Base-by-base conservation (phyloP, 2,888 invertebrate genomes). In the Merodon equestris region DNA sequence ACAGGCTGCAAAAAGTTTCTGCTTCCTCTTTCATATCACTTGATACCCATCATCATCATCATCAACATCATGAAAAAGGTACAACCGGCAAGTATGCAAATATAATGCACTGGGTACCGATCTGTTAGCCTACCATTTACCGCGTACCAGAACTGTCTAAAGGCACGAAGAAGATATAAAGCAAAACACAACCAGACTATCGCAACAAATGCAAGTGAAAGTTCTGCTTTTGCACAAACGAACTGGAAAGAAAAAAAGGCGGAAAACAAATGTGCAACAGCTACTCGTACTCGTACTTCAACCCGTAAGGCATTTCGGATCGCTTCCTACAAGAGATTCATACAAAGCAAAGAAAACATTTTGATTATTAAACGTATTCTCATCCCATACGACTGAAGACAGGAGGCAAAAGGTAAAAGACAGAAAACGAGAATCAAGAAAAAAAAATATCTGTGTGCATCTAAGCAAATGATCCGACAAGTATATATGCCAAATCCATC, bases 221-320 rank as follows among this genome's bases (percentile, higher is more conserved):
- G 81, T 81, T 81, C 70, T 71, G 53, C 64, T 58, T 64, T 61
- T 61, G 50, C 34, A 76, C 60, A 64, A 27, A 27, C 27, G 27
- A 27, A 27, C 2, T 27, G 3, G 27, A 27, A 27, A 27, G 27
- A 27, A 27, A 27, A 64, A 74, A 71, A 79, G 68, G 79, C 74
- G 74, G 79, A 74, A 79, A 79, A 68, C 79, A 70, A 74, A 70
- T 74, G 68, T 74, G 74, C 68, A 79, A 64, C 74, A 64, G 50
- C 64, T 70, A 60, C 58, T 40, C 9, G 27, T 27, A 27, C 7
- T 27, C 27, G 7, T 40, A 10, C 40, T 68, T 58, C 42, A 74
- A 64, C 58, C 64, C 50, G 45, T 74, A 58, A 79, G 64, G 50
- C 68, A 57, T 58, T 79, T 66, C 34, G 64, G 54, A 71, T 60